Evolutionary conservation across 2,113 vertebrate species (phyloP), one percentile per base, ranked within the genome.

Genomic region (Grantiella picta): DNA sequence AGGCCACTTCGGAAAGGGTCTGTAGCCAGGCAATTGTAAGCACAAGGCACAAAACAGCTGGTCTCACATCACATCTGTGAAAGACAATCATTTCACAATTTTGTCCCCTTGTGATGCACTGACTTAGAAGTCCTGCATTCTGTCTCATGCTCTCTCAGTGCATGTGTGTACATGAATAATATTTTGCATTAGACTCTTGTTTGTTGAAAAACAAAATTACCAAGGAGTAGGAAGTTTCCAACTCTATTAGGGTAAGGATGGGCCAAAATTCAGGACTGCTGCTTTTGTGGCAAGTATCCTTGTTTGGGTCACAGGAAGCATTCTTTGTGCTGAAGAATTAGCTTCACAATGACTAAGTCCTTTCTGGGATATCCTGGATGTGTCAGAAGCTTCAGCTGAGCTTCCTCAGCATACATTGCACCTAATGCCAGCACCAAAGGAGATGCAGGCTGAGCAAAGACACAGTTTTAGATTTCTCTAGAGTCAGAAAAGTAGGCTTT

Each of bases 91-190:
- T 73, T 49, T 68, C 1, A 13, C 1, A 2, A 4, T 66, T 90
- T 38, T 61, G 8, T 29, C 35, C 15, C 5, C 11, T 50, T 29
- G 15, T 0, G 0, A 36, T 40, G 13, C 1, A 2, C 33, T 45
- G 6, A 28, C 3, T 63, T 84, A 10, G 12, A 82, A 71, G 28
- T 36, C 31, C 42, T 45, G 10, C 8, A 6, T 64, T 76, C 23
- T 85, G 24, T 11, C 19, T 78, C 11, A 28, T 84, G 25, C 27
- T 82, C 18, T 24, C 40, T 72, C 31, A 22, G 33, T 17, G 13
- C 4, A 1, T 31, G 15, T 52, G n/a, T 47, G 10, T 11, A 22
- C 11, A 4, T 15, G 13, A 33, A 31, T 23, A 64, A 33, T 18
- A 54, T 23, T 68, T 75, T 80, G 23, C 12, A 66, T 63, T 68